Evolutionary conservation across 2,113 vertebrate genomes (phyloP).

Genomic region (Syngnathoides biaculeatus): DNA sequence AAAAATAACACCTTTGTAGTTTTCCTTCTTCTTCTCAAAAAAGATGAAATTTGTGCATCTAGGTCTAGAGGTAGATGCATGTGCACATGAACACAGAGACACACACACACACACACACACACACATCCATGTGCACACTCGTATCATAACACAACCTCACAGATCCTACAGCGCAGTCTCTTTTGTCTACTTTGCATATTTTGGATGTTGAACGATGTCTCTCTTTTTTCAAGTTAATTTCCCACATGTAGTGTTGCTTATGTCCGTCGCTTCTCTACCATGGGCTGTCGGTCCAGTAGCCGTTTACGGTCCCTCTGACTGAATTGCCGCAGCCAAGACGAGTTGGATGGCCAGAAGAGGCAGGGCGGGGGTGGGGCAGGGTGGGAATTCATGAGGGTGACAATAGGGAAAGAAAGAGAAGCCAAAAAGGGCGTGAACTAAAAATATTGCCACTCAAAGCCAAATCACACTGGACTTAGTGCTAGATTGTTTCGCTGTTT

Average conservation of each 20-base stretch:
- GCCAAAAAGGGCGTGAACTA: slow-evolving; percentile 67
- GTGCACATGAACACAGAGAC: slow-evolving; percentile 15
- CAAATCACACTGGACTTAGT: slow-evolving; percentile 57
- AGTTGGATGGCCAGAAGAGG: slow-evolving; percentile 64
- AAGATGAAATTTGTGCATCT: slow-evolving; percentile 1
- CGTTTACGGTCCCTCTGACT: slow-evolving; percentile 73
- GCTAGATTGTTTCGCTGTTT: slow-evolving; percentile 41
- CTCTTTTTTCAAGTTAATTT: slow-evolving; percentile 22
- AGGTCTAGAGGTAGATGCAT: slow-evolving; percentile 57
- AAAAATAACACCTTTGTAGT: not conserved
- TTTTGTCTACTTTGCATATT: slow-evolving; percentile 59
- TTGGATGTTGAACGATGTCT: slow-evolving; percentile 44
- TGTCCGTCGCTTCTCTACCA: slow-evolving; percentile 64
- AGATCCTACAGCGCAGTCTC: slow-evolving; percentile 20
- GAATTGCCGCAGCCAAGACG: slow-evolving; percentile 42
- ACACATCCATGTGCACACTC: slow-evolving; percentile 10
- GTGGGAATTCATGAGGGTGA: slow-evolving; percentile 18
- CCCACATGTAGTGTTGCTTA: slow-evolving; percentile 2
- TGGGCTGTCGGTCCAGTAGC: slow-evolving; percentile 78
- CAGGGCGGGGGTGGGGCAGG: not conserved
- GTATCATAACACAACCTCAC: slow-evolving; percentile 38
- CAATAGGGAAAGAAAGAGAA: slow-evolving; percentile 65
- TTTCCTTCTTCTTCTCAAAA: not conserved
- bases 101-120: slow-evolving; percentile 10
- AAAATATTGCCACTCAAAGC: slow-evolving; percentile 64